These are phyloP conservation scores for Leptura quadrifasciata DNA, from an alignment of 2,888 invertebrate genomes.

Conservation along the genomic window DNA sequence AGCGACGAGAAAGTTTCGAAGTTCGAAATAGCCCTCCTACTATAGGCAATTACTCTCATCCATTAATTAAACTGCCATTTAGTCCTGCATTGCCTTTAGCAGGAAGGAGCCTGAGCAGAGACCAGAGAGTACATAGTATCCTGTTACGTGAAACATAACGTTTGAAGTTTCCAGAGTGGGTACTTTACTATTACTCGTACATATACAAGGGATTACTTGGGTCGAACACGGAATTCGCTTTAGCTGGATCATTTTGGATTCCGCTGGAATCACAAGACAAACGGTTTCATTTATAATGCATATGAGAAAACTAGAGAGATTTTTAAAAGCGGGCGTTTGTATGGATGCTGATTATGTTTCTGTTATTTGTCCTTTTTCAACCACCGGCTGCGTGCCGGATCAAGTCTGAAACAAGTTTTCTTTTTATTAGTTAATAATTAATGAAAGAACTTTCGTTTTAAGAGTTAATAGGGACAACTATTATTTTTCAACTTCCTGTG, in stretches of 20 bases:
- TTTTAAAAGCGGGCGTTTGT: neutral
- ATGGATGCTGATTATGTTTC: neutral
- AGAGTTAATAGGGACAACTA: too few relatives aligned
- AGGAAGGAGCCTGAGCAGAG: neutral
- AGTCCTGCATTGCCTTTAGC: constrained; percentile 3
- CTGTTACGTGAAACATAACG: constrained; percentile 1
- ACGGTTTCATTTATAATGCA: constrained; percentile 7
- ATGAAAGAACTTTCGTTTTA: too few relatives aligned
- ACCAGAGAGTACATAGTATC: neutral
- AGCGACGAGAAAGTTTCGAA: neutral
- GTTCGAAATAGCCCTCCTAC: neutral
- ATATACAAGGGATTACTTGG: constrained; percentile 7
- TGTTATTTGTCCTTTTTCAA: neutral
- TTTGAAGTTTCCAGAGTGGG: constrained; percentile 19
- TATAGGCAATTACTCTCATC: constrained; percentile 2
- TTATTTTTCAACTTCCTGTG: too few relatives aligned
- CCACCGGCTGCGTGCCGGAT: neutral
- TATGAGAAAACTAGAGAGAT: neutral
- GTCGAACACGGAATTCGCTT: constrained; percentile 7
- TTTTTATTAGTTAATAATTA: too few relatives aligned
- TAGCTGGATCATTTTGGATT: constrained; percentile 1
- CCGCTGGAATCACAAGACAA: neutral
- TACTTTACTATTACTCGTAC: constrained; percentile 10
- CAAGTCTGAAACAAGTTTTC: too few relatives aligned
- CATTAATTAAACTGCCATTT: constrained; percentile 3